Conservation (phyloP, 1,140 invertebrate species). For the Centruroides sculpturatus region DNA sequence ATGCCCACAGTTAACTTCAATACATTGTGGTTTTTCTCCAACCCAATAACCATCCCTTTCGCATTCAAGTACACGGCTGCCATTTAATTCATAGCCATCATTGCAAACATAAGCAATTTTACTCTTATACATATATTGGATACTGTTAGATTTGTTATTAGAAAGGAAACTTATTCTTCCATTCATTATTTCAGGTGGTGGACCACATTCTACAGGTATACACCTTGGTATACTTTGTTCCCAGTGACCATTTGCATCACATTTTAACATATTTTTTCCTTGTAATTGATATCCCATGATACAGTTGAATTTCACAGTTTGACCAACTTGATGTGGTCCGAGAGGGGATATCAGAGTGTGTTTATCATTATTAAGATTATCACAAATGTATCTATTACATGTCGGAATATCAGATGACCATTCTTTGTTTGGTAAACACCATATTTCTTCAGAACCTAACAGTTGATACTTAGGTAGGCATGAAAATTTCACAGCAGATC, state of each 20-base stretch:
- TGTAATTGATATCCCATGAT: conserved; percentile 9
- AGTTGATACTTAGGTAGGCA: conserved; percentile 22
- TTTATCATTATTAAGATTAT: background rate
- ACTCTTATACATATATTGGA: conserved; percentile 34
- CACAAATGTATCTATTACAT: conserved; percentile 18
- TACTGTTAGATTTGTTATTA: conserved; percentile 26
- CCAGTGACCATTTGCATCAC: conserved; percentile 27
- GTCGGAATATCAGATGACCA: conserved; percentile 16
- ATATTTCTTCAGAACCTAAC: conserved; percentile 11
- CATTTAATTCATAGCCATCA: conserved; percentile 59
- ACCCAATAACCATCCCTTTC: conserved; percentile 22
- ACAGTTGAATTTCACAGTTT: conserved; percentile 7
- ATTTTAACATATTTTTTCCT: conserved; percentile 8
- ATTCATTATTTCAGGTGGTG: conserved; percentile 12
- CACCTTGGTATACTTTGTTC: conserved; percentile 22
- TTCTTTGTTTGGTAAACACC: conserved; percentile 13
- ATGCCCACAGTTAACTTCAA: conserved; percentile 14
- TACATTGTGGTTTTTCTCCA: conserved; percentile 20
- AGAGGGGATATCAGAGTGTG: background rate
- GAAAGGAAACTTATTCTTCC: conserved; percentile 41
- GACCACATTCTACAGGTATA: conserved; percentile 20
- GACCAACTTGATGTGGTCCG: conserved; percentile 8
- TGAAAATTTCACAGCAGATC: conserved; percentile 16
- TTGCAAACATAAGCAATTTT: conserved; percentile 65
- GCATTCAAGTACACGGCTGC: conserved; percentile 58